Base-by-base conservation (phyloP, 1,140 invertebrate species). In the Cardiocondyla obscurior region DNA sequence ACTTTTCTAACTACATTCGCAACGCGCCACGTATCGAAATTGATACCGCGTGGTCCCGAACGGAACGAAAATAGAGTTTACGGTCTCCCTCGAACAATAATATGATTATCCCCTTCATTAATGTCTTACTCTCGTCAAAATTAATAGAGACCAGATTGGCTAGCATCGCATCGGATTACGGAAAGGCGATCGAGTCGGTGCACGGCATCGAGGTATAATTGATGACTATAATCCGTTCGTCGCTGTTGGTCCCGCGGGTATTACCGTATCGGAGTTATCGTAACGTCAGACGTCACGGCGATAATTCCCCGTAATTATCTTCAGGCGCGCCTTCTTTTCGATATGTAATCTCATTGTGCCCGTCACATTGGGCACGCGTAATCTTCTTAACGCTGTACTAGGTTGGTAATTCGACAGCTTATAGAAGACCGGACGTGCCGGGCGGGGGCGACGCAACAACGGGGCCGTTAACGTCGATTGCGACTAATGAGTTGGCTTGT, bases 401-500 rank as follows among this genome's bases (percentile, higher is more conserved):
- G 85, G 73, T 86, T 76, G 64, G 60, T 67, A 70, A 86, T 86
- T 30, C 77, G 73, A 83, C 53, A 46, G 77, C 8, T 51, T 46
- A 19, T 42, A 60, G 60, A n/a, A 51, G 58, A 49, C 28, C 76
- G 44, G 49, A 77, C n/a, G 39, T 42, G 65, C 22, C 42, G 22
- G 25, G 51, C 51, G 28, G 53, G 25, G 55, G 12, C 44, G 39
- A 39, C 22, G 44, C 44, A 46, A 25, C 76, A 58, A 82, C 67
- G 44, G 73, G 74, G 74, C 83, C 62, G 83, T 88, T 86, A 86
- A 88, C 55, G 85, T 88, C 77, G 58, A 73, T 57, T 79, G 82
- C 73, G 85, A 86, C 82, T 88, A 89, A 89, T 72, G 88, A 86
- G 79, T 89, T 77, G 22, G 79, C 77, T 73, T 85, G 82, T 86